Base-by-base conservation (phyloP, 2,888 invertebrate species). In the Folsomia manolachei region DNA sequence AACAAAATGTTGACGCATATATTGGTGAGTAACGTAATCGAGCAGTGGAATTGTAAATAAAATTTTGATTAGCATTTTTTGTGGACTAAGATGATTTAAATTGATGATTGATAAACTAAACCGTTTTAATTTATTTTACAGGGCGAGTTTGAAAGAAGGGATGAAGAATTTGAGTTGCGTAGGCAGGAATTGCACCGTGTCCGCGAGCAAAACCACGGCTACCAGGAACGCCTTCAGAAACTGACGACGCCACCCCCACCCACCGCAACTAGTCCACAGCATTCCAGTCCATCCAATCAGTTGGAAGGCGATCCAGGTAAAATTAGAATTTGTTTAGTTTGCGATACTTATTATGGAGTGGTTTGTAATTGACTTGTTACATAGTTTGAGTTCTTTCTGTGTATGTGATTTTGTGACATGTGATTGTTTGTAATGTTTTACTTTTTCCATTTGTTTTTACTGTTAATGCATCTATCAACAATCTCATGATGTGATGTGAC, bases 61-160 rank as follows among this genome's bases (percentile, higher is more conserved):
- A n/a, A 14, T 39, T 9, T 39, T 39, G 39, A 39, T 39, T n/a
- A n/a, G n/a, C n/a, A n/a, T 39, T 39, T 39, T 39, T 39, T 39
- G 4, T 60, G 23, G 60, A 18, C 51, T 60, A 11, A 24, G 2
- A 9, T 9, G 62, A 70, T 60, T 21, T 56, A 56, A 14, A 27
- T 39, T 27, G n/a, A 26, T 11, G 14, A 64, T n/a, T 9, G 27
- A 64, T 61, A 7, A 21, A 26, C 24, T 61, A 23, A 11, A 69
- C 19, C 19, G 61, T 27, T 21, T 67, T 65, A 52, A 19, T 39
- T 68, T 71, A 76, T 74, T 79, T 83, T 62, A 19, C 82, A 92
- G 92, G 89, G 89, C 84, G 88, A 90, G 82, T 88, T 91, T 74
- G 90, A 89, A 83, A 89, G 90, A 81, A 87, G 89, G 80, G 92